Evolutionary conservation across 2,113 vertebrate species (phyloP).

Genomic region (Aspiorhynchus laticeps): DNA sequence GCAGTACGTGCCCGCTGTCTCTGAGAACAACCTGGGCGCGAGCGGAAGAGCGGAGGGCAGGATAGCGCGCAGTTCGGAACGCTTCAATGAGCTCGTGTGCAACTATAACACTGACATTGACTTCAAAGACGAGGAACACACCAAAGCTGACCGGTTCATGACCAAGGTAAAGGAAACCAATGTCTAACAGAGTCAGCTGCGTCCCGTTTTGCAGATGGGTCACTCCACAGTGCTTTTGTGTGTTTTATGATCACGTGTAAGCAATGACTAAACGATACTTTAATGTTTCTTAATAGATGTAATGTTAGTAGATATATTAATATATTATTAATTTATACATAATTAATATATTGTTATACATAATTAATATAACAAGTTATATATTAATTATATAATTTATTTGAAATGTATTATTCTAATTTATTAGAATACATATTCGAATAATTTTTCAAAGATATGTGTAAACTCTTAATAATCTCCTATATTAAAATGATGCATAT

Average conservation of each 20-base stretch:
- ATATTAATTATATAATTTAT: not conserved
- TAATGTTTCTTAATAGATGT: not conserved
- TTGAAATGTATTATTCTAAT: not conserved
- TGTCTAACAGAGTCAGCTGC: not conserved
- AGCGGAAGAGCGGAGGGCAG: slow-evolving; percentile 95
- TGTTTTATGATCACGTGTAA: not conserved
- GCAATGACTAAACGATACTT: not conserved
- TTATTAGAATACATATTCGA: not conserved
- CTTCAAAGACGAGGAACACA: slow-evolving; percentile 99
- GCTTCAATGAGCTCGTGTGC: slow-evolving; percentile 94
- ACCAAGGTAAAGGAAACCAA: slow-evolving; percentile 84
- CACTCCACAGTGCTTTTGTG: not conserved
- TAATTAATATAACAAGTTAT: not conserved
- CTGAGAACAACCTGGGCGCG: slow-evolving; percentile 96
- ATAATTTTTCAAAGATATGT: too few relatives aligned
- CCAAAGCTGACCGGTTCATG: slow-evolving; percentile 95
- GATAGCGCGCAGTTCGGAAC: slow-evolving; percentile 89
- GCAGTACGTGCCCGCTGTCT: slow-evolving; percentile 91
- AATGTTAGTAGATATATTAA: not conserved
- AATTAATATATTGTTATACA: too few relatives aligned
- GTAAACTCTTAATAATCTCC: not conserved
- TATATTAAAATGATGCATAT: not conserved
- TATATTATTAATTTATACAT: not conserved
- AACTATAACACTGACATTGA: slow-evolving; percentile 99
- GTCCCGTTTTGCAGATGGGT: not conserved